phyloP scores from a whole-genome alignment of 2,113 vertebrate species.

The Colius striatus region DNA sequence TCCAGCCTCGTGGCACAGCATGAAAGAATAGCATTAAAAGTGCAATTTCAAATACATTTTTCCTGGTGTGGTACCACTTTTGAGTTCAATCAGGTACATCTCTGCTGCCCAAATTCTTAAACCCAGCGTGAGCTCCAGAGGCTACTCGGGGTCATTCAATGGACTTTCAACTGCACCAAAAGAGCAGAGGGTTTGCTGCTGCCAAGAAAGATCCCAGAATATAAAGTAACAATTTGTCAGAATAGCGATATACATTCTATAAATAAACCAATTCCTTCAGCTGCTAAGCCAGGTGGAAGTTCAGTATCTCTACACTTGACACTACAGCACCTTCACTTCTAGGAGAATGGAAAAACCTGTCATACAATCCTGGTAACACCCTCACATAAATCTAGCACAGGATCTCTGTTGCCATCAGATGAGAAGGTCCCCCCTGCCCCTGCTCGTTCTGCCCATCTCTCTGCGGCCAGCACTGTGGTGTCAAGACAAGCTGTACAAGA shows the following conservation, averaged over 20 bases:
- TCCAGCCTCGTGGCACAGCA: neutral
- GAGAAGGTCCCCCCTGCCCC: neutral
- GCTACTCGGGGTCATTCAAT: neutral
- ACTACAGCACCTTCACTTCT: neutral
- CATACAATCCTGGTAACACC: neutral
- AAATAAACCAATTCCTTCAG: neutral
- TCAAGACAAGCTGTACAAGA: neutral
- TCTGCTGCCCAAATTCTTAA: conserved; percentile 8
- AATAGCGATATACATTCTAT: neutral
- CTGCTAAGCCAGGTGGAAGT: neutral
- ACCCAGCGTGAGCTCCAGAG: neutral
- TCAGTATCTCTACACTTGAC: neutral
- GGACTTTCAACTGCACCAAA: neutral
- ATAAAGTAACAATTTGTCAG: neutral
- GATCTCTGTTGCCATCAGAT: neutral
- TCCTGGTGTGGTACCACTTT: neutral
- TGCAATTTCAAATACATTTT: neutral
- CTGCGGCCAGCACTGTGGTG: neutral
- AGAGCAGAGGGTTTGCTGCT: neutral
- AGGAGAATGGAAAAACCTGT: neutral
- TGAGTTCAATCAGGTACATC: neutral
- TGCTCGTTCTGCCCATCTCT: neutral
- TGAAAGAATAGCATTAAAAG: neutral
- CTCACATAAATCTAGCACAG: neutral
- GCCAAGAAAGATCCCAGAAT: neutral